Evolutionary conservation across 2,113 vertebrate genomes (phyloP), one percentile per base, ranked within the genome.

Genomic region (Grantiella picta): DNA sequence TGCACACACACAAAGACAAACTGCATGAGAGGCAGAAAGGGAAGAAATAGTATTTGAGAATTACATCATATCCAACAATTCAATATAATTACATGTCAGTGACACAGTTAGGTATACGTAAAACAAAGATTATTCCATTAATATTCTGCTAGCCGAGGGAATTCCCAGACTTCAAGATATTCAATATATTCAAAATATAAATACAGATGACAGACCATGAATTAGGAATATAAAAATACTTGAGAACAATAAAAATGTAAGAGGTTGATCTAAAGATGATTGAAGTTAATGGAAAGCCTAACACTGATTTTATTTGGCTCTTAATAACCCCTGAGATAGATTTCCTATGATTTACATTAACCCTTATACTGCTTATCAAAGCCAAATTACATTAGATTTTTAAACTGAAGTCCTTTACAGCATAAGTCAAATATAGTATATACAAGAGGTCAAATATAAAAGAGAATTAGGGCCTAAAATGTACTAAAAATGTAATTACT

Each of bases 401-500:
- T 84, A 76, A 60, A 84, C n/a, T 60, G 28, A 80, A 54, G 54
- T n/a, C 47, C 13, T 94, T 96, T 75, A 56, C 50, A 60, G n/a
- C 21, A 6, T 63, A 82, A 83, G 76, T 90, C 71, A 94, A 90
- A 83, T 75, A 40, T 2, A 64, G 19, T 56, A 40, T 77, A 92
- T 45, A 77, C 56, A 94, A 75, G 50, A 83, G 89, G 86, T 92
- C 79, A 89, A 86, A 92, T 73, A 92, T 54, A 42, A 73, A 90
- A 96, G 88, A 95, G 53, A 86, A 96, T 85, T 86, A 92, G 52
- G 80, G 65, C 31, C 52, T 79, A 90, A 94, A 91, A 70, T 27
- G 42, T 35, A 73, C 49, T 73, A 60, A 95, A 75, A 25, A 66
- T 56, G 19, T 77, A 87, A 95, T 94, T 94, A 91, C 49, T 95